phyloP scores from a whole-genome alignment of 2,888 invertebrate genomes.

The Toxonevra muliebris region DNA sequence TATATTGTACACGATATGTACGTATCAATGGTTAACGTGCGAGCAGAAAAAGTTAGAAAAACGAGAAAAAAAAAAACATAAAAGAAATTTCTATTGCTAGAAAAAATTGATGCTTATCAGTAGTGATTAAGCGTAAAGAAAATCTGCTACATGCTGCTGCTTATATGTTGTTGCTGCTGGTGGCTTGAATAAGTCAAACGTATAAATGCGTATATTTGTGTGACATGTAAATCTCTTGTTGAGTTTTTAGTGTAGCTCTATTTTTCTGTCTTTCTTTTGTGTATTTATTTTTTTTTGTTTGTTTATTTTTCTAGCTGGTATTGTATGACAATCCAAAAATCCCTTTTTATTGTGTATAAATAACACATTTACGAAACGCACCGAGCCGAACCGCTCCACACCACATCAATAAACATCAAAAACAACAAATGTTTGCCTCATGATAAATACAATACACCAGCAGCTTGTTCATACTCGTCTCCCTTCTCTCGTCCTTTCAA shows the following conservation, averaged over 20 bases:
- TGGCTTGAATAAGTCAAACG: not conserved
- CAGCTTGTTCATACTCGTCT: not conserved
- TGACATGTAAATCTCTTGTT: conserved; percentile 15
- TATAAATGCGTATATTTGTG: not conserved
- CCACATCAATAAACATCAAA: conserved; percentile 23
- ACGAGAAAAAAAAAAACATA: not conserved
- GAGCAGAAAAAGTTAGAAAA: not conserved
- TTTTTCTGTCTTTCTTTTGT: not conserved
- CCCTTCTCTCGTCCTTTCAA: not conserved
- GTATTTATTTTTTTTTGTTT: not conserved
- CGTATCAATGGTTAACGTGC: not conserved
- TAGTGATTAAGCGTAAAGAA: conserved; percentile 5
- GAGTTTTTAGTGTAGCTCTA: not conserved
- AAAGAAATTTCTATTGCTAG: not conserved
- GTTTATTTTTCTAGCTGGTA: not conserved
- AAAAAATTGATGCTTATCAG: conserved; percentile 12
- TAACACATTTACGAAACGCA: too few species aligned
- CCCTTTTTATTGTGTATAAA: not conserved
- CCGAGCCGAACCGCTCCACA: not conserved
- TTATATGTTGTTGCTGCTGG: not conserved
- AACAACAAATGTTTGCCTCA: not conserved
- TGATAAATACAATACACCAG: not conserved
- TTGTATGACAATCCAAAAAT: conserved; percentile 16
- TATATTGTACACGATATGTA: too few species aligned
- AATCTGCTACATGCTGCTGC: conserved; percentile 5